These are phyloP conservation scores for Drepana arcuata DNA, from an alignment of 1,140 invertebrate genomes.

Conservation along the genomic window DNA sequence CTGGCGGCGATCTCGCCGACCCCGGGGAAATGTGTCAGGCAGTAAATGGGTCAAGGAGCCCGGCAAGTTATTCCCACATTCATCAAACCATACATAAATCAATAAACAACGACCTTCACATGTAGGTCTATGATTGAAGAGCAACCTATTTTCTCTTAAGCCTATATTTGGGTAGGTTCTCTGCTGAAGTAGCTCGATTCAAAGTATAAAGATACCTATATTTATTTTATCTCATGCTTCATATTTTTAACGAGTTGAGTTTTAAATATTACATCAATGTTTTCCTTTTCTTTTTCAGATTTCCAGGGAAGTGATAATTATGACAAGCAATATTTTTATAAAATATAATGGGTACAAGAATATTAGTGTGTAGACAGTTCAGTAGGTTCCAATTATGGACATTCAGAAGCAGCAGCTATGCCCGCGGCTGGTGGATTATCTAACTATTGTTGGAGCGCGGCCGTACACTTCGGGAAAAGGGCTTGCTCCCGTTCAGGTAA, in stretches of 20 bases:
- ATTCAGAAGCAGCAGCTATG: constrained; percentile 86
- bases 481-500: constrained; percentile 82
- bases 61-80: constrained; percentile 5
- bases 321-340: constrained; percentile 62
- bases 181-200: no score
- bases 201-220: no score
- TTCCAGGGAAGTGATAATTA: constrained; percentile 47
- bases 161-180: no score
- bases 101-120: constrained; percentile 6
- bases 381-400: constrained; percentile 69
- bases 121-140: no score
- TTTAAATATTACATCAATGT: no score
- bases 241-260: no score
- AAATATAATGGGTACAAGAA: constrained; percentile 48
- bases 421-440: constrained; percentile 92
- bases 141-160: no score
- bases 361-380: constrained; percentile 22
- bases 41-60: constrained; percentile 25
- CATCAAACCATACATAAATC: constrained; percentile 10
- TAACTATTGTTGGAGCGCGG: constrained; percentile 94
- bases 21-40: constrained; percentile 25
- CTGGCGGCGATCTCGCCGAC: not conserved
- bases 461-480: constrained; percentile 78
- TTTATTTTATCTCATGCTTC: no score
- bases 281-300: constrained; percentile 35